These are phyloP conservation scores for Nibea albiflora DNA, from an alignment of 2,113 vertebrate genomes.

Conservation along the genomic window DNA sequence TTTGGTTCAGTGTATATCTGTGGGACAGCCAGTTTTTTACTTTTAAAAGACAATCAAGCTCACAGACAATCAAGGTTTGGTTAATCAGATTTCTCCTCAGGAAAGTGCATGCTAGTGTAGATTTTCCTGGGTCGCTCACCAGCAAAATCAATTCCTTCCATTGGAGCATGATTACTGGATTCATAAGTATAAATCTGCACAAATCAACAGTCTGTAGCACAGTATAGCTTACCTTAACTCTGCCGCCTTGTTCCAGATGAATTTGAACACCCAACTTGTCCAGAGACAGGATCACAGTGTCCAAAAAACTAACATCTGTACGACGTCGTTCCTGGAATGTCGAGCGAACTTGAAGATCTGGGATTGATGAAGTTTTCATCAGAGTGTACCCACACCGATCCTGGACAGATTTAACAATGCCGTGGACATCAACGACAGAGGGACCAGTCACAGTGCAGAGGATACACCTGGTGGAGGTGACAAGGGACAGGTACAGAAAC, in stretches of 20 bases:
- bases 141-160: too few species aligned
- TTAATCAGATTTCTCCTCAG: too few species aligned
- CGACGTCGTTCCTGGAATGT: constrained; percentile 4
- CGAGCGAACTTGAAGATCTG: background rate
- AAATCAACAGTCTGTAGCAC: too few species aligned
- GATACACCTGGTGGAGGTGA: background rate
- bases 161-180: too few species aligned
- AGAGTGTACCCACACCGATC: constrained; percentile 14
- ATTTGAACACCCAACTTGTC: background rate
- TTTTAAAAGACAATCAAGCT: too few species aligned
- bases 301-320: constrained; percentile 1
- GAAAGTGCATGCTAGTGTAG: too few species aligned
- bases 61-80: too few species aligned
- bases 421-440: background rate
- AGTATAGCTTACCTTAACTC: background rate
- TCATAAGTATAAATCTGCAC: too few species aligned
- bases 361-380: background rate
- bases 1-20: too few species aligned
- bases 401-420: background rate
- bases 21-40: too few species aligned
- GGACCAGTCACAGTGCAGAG: background rate
- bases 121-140: too few species aligned
- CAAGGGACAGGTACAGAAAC: background rate
- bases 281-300: background rate
- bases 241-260: background rate